Conservation (phyloP, 2,113 vertebrate genomes). For the Gila orcuttii region DNA sequence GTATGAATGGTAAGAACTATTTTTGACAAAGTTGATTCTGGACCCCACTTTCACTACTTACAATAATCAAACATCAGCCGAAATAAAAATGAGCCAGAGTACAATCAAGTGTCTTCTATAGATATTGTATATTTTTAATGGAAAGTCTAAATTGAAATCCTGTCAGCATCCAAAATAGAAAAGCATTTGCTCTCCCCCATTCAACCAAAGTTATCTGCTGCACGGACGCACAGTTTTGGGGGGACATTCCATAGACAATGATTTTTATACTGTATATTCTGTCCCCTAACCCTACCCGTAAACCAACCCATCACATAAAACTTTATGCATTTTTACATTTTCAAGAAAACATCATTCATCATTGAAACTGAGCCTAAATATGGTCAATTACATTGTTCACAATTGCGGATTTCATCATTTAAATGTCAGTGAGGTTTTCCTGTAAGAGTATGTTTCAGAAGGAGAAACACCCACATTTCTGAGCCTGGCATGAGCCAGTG, state of each 20-base stretch:
- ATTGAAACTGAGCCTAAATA: not conserved
- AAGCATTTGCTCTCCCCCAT: conserved; percentile 51
- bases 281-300: too few relatives aligned
- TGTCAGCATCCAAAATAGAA: not conserved
- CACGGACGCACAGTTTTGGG: not conserved
- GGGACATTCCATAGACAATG: not conserved
- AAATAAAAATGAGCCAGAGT: not conserved
- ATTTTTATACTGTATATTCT: too few relatives aligned
- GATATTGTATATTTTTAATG: conserved; percentile 46
- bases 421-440: not conserved
- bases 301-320: too few relatives aligned
- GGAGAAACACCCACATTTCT: not conserved
- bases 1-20: not conserved
- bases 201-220: not conserved
- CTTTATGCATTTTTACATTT: too few relatives aligned
- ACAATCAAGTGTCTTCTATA: not conserved
- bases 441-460: not conserved
- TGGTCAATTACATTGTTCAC: not conserved
- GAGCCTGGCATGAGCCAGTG: not conserved
- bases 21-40: not conserved
- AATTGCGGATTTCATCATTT: conserved; percentile 3
- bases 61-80: not conserved
- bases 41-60: not conserved
- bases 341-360: too few relatives aligned
- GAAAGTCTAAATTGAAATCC: conserved; percentile 57